Percentiles rank a stretch among this genome's conserved stretches.
phyloP scores from a whole-genome alignment of 2,797 vertebrate genomes.

The Miichthys miiuy region DNA sequence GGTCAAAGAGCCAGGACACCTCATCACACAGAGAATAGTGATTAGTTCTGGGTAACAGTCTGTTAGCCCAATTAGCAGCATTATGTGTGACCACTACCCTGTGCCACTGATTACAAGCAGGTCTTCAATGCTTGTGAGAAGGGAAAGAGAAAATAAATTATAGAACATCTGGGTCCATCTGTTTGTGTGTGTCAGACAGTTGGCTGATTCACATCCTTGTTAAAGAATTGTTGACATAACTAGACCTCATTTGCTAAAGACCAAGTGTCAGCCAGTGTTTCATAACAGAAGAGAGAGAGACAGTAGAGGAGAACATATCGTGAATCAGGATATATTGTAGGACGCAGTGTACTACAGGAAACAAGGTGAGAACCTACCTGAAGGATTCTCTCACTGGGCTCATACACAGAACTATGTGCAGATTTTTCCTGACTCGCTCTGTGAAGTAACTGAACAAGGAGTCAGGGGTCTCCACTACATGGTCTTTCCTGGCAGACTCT shows the following conservation, averaged over 20 bases:
- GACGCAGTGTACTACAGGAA: not conserved
- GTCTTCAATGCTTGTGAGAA: constrained; percentile 15
- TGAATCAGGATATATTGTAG: constrained; percentile 3
- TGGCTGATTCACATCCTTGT: not conserved
- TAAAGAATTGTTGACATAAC: too few relatives aligned
- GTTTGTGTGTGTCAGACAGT: constrained; percentile 11
- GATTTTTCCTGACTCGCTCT: constrained; percentile 91
- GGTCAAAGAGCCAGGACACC: constrained; percentile 71
- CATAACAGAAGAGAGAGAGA: not conserved
- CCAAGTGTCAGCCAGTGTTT: too few relatives aligned
- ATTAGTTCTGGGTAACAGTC: constrained; percentile 80
- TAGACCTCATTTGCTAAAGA: too few relatives aligned
- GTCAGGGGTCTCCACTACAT: constrained; percentile 85
- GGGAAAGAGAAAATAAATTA: not conserved
- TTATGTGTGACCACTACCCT: constrained; percentile 68
- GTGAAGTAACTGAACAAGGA: constrained; percentile 90
- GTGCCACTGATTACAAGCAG: constrained; percentile 47
- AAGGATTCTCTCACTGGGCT: constrained; percentile 92
- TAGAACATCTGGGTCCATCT: not conserved
- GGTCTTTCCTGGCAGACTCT: constrained; percentile 85
- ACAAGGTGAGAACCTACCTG: constrained; percentile 80
- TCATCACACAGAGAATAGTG: constrained; percentile 75
- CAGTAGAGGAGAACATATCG: not conserved
- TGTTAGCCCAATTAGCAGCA: constrained; percentile 79
- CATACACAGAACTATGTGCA: constrained; percentile 92